Evolutionary conservation across 1,140 invertebrate genomes (phyloP), one percentile per base, ranked within the genome.

Genomic region (Drosophila willistoni): DNA sequence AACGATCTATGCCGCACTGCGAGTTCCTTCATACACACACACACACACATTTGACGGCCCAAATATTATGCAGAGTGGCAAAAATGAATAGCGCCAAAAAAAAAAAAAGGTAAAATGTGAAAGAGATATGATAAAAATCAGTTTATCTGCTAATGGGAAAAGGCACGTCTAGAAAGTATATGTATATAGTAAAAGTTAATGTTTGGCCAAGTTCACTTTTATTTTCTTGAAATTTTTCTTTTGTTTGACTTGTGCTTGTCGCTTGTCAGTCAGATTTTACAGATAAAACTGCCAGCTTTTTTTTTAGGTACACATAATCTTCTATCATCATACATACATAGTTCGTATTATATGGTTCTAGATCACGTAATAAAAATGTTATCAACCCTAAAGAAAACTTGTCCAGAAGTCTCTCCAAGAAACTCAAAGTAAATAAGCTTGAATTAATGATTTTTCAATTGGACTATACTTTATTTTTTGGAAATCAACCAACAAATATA

Each of bases 1-100:
- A 70, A 77, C 73, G 73, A 77, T 77, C 66, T 42, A 76, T 77
- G 73, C 60, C 66, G 60, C 73, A 19, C 65, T 51, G 17, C 44
- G 25, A 29, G 29, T 41, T 71, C 42, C 19, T 44, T 42, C 44
- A 51, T 0, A 39, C 25, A n/a, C 41, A n/a, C 57, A n/a, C 36
- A 7, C 14, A 17, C 5, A 29, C 5, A 29, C 29, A 29, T 29
- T 29, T 29, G 29, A 29, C 29, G 29, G 14, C 36, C 13, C 57
- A 41, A 59, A 7, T 69, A 42, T 56, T 64, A 47, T 63, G 66
- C 25, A 63, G 61, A 63, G 55, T 76, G 64, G 33, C 33, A 34
- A 36, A 59, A 59, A 12, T 19, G 12, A 19, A 36, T 2, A 29
- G 29, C 29, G 29, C 29, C 9, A 12, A 19, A 36, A 12, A 19